phyloP scores from a whole-genome alignment of 1,140 invertebrate species.

The Drosophila carrolli region DNA sequence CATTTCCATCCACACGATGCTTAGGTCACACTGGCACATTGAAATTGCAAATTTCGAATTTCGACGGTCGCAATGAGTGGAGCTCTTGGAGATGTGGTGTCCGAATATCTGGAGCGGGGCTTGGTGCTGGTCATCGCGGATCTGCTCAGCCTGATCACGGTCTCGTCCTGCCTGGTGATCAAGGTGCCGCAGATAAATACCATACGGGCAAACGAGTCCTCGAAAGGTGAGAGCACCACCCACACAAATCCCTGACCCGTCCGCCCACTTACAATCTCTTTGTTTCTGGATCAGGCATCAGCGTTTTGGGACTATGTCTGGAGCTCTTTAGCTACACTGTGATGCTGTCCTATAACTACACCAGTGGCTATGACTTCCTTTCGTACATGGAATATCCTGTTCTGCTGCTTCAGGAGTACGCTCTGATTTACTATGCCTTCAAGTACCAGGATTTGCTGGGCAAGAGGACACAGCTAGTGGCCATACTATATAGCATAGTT shows the following conservation, averaged over 20 bases:
- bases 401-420: slow-evolving; percentile 88
- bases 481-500: slow-evolving; percentile 85
- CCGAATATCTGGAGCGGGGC: slow-evolving; percentile 72
- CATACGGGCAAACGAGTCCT: slow-evolving; percentile 86
- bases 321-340: slow-evolving; percentile 88
- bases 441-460: slow-evolving; percentile 87
- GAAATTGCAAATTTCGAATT: slow-evolving; percentile 33
- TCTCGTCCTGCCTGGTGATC: slow-evolving; percentile 87
- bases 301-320: slow-evolving; percentile 71
- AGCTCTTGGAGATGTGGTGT: slow-evolving; percentile 42
- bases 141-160: slow-evolving; percentile 87
- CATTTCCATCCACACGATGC: not conserved
- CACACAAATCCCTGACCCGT: slow-evolving; percentile 1
- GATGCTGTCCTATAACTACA: slow-evolving; percentile 89
- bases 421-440: slow-evolving; percentile 87
- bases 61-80: slow-evolving; percentile 35
- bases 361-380: slow-evolving; percentile 87
- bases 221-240: slow-evolving; percentile 84
- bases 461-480: slow-evolving; percentile 82
- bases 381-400: slow-evolving; percentile 90
- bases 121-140: slow-evolving; percentile 85
- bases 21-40: slow-evolving; percentile 15
- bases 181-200: slow-evolving; percentile 89
- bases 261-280: slow-evolving; percentile 16
- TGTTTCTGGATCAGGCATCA: slow-evolving; percentile 55